A percentile compares a stretch with the other conserved stretches of the same genome.
phyloP scores from a whole-genome alignment of 2,888 invertebrate genomes.

The Marasmarcha lunaedactyla region DNA sequence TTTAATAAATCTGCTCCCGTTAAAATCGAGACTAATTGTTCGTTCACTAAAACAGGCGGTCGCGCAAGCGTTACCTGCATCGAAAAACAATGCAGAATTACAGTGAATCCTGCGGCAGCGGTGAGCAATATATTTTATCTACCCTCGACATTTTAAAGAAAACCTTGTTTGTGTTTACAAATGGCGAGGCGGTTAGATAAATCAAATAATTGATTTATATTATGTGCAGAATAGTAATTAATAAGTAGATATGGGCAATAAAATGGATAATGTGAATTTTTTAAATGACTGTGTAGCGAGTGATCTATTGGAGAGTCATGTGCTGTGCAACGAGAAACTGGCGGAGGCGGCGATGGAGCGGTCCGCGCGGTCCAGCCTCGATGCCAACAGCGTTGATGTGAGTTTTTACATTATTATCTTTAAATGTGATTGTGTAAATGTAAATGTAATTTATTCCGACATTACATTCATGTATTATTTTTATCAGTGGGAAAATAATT shows the following conservation, averaged over 20 bases:
- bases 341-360: slow-evolving; percentile 48
- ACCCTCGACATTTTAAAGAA: slow-evolving; percentile 27
- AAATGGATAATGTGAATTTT: slow-evolving; percentile 49
- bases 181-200: slow-evolving; percentile 18
- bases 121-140: slow-evolving; percentile 39
- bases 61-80: background rate
- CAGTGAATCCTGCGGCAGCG: slow-evolving; percentile 53
- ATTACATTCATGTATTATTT: background rate
- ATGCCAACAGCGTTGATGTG: slow-evolving; percentile 62
- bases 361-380: slow-evolving; percentile 53
- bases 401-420: slow-evolving; percentile 23
- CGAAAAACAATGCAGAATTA: slow-evolving; percentile 41
- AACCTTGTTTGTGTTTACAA: slow-evolving; percentile 25
- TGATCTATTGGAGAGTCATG: slow-evolving; percentile 63
- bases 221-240: slow-evolving; percentile 48
- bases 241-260: slow-evolving; percentile 53
- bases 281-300: slow-evolving; percentile 55
- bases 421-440: background rate
- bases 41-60: background rate
- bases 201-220: slow-evolving; percentile 35
- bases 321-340: slow-evolving; percentile 51
- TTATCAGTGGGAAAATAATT: background rate
- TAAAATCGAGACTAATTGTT: background rate
- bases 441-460: background rate
- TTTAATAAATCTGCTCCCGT: slow-evolving; percentile 9